Conservation (phyloP, 2,888 invertebrate genomes). For the Omphaloscelis lunosa region DNA sequence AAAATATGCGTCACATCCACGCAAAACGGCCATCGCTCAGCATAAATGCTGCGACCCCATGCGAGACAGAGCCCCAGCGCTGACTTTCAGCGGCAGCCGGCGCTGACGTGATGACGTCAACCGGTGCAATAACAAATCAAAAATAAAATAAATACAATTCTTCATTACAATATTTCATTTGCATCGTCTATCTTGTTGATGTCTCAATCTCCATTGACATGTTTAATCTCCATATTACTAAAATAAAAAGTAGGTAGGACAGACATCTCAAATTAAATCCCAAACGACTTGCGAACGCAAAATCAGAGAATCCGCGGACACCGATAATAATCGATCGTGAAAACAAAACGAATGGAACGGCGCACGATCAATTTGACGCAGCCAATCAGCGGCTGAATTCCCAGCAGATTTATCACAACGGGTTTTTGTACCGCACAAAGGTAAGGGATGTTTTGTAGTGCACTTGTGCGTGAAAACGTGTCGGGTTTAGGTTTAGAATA, state of each 20-base stretch:
- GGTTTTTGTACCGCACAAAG: conserved; percentile 42
- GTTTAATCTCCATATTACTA: too few relatives aligned
- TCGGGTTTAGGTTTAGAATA: background rate
- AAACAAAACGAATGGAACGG: conserved; percentile 54
- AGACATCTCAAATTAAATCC: conserved; percentile 32
- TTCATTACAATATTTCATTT: too few relatives aligned
- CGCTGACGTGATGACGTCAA: too few relatives aligned
- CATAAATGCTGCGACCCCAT: too few relatives aligned
- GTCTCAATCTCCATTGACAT: background rate
- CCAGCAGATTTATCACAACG: conserved; percentile 55
- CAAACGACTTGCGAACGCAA: conserved; percentile 25
- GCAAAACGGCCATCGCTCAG: too few relatives aligned
- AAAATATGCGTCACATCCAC: too few relatives aligned
- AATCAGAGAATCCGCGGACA: conserved; percentile 39
- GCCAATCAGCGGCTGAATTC: conserved; percentile 65
- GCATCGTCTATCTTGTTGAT: background rate
- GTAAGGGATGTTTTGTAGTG: conserved; percentile 31
- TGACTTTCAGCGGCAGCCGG: too few relatives aligned
- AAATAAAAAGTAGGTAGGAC: too few relatives aligned
- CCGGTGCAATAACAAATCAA: too few relatives aligned
- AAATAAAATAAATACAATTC: too few relatives aligned
- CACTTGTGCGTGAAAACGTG: conserved; percentile 23
- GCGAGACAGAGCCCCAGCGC: too few relatives aligned
- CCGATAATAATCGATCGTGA: conserved; percentile 47
- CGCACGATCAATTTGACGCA: conserved; percentile 56